Evolutionary conservation across 2,113 vertebrate genomes (phyloP).

Genomic region (Phalacrocorax brasilianus): DNA sequence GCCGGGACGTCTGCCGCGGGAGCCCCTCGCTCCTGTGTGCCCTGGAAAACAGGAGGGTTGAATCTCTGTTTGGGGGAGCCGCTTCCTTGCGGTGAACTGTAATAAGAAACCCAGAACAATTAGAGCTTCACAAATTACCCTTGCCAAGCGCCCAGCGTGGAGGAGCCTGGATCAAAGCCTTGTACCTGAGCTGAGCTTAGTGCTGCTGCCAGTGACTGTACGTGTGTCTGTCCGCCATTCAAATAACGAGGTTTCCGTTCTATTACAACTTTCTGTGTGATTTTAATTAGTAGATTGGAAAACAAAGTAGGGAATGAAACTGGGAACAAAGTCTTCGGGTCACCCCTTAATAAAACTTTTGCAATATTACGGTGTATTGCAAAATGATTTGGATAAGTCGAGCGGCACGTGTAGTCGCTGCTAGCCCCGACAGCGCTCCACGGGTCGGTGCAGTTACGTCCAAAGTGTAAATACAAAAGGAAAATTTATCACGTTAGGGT

Average conservation of each 20-base stretch:
- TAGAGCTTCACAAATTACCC: not conserved
- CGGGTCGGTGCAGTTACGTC: not conserved
- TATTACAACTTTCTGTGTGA: not conserved
- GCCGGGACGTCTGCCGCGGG: rapidly evolving
- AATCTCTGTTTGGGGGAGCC: not conserved
- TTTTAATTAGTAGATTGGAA: not conserved
- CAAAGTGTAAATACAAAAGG: not conserved
- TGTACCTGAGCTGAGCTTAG: not conserved
- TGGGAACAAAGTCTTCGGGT: not conserved
- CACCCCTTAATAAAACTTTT: not conserved
- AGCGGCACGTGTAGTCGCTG: not conserved
- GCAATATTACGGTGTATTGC: not conserved
- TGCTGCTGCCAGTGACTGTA: not conserved
- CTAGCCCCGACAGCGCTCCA: too few relatives aligned
- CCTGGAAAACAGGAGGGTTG: rapidly evolving
- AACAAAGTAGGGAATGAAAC: not conserved
- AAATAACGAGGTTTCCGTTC: too few relatives aligned
- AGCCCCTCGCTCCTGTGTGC: not conserved
- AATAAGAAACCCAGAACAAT: not conserved
- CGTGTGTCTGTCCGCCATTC: too few relatives aligned
- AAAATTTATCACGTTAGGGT: not conserved
- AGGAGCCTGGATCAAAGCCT: too few relatives aligned
- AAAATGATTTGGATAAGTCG: not conserved
- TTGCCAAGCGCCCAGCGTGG: rapidly evolving
- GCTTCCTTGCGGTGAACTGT: not conserved